These are phyloP conservation scores for Polyodon spathula DNA, from an alignment of 2,113 vertebrate species.

Conservation along the genomic window DNA sequence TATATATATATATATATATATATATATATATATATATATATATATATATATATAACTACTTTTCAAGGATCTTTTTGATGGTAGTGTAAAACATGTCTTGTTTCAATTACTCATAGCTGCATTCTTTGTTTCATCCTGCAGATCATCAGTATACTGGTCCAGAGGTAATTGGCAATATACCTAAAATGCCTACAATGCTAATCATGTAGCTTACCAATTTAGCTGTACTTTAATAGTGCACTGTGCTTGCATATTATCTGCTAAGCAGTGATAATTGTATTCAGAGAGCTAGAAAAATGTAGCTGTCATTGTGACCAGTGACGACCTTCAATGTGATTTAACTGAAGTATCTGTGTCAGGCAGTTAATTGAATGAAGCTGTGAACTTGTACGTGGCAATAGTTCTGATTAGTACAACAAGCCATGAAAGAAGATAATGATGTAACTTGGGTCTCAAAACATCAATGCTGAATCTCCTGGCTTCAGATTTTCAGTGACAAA, in stretches of 20 bases:
- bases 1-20: no score
- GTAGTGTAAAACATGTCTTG: no score
- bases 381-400: constrained; percentile 45
- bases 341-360: constrained; percentile 43
- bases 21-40: no score
- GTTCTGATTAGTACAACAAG: constrained; percentile 48
- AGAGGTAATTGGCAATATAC: background rate
- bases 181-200: background rate
- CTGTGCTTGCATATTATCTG: constrained; percentile 29
- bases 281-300: constrained; percentile 42
- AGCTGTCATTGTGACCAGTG: constrained; percentile 45
- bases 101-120: no score
- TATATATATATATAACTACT: no score
- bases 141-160: no score
- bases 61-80: no score
- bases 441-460: constrained; percentile 35
- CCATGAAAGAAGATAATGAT: constrained; percentile 31
- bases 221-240: background rate
- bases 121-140: no score
- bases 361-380: constrained; percentile 49
- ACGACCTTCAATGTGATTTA: constrained; percentile 46
- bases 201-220: constrained; percentile 1
- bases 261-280: constrained; percentile 39
- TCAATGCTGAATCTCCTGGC: background rate
- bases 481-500: background rate